These are phyloP conservation scores for Hemichromis elongatus DNA, from an alignment of 2,113 vertebrate genomes.

Conservation along the genomic window DNA sequence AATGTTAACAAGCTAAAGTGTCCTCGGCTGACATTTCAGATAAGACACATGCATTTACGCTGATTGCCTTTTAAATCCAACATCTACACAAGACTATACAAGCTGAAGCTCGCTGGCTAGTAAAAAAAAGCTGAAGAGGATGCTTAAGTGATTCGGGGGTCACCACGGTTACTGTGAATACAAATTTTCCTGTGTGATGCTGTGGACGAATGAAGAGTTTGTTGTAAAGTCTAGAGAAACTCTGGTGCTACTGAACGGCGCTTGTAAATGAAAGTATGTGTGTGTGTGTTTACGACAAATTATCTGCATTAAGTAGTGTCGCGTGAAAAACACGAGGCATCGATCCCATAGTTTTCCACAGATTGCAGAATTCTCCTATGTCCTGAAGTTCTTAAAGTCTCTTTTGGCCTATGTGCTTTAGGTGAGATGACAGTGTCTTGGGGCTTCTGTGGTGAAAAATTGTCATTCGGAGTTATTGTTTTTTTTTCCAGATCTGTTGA, in stretches of 20 bases:
- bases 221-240: conserved; percentile 2
- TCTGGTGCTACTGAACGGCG: conserved; percentile 43
- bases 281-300: neutral
- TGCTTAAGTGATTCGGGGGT: conserved; percentile 62
- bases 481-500: conserved; percentile 27
- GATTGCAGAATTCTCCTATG: neutral
- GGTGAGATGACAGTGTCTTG: neutral
- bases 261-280: conserved; percentile 55
- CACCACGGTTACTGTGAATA: conserved; percentile 72
- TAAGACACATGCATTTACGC: conserved; percentile 21
- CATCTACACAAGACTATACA: neutral
- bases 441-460: neutral
- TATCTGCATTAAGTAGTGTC: neutral
- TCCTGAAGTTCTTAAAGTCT: neutral
- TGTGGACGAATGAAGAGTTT: conserved; percentile 63
- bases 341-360: neutral
- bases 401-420: neutral
- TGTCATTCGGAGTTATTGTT: conserved; percentile 10
- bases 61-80: neutral
- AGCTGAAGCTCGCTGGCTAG: neutral
- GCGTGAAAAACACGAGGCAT: neutral
- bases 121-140: conserved; percentile 49
- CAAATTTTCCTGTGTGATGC: conserved; percentile 74
- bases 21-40: conserved; percentile 65
- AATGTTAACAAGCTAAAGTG: conserved; percentile 79